phyloP scores from a whole-genome alignment of 1,140 invertebrate genomes.

The Aphelenchoides fujianensis region DNA sequence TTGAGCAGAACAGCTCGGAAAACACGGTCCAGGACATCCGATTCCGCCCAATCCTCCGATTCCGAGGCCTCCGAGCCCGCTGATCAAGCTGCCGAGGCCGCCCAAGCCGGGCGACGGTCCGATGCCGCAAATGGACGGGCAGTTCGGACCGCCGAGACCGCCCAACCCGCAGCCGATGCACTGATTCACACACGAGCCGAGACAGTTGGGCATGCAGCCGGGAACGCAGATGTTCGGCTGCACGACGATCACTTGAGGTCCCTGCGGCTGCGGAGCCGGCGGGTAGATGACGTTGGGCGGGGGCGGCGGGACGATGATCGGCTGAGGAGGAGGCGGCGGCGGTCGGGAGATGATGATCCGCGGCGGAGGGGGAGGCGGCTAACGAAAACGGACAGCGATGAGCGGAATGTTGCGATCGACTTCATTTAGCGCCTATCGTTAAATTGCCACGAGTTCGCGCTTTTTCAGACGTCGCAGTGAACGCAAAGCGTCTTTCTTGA shows the following conservation, averaged over 20 bases:
- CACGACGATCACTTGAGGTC: not conserved
- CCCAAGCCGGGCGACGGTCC: not conserved
- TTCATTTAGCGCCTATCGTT: no score
- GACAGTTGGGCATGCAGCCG: not conserved
- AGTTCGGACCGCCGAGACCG: not conserved
- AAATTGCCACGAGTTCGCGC: no score
- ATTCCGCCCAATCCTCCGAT: no score
- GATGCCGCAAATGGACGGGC: not conserved
- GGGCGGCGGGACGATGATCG: not conserved
- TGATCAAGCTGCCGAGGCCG: not conserved
- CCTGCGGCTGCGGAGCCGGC: not conserved
- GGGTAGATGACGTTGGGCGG: not conserved
- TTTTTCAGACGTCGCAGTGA: no score
- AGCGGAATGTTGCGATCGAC: no score
- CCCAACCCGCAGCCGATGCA: not conserved
- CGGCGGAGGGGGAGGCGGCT: not conserved
- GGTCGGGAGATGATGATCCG: not conserved
- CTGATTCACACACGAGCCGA: not conserved
- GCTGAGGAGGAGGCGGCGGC: not conserved
- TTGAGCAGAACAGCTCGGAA: not conserved
- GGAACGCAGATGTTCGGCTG: not conserved
- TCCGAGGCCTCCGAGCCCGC: not conserved
- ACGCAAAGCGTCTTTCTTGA: not conserved
- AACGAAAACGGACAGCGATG: no score
- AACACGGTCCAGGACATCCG: not conserved